Evolutionary conservation across 2,888 invertebrate species (phyloP), one percentile per base, ranked within the genome.

Genomic region (Agriopis leucophaearia): DNA sequence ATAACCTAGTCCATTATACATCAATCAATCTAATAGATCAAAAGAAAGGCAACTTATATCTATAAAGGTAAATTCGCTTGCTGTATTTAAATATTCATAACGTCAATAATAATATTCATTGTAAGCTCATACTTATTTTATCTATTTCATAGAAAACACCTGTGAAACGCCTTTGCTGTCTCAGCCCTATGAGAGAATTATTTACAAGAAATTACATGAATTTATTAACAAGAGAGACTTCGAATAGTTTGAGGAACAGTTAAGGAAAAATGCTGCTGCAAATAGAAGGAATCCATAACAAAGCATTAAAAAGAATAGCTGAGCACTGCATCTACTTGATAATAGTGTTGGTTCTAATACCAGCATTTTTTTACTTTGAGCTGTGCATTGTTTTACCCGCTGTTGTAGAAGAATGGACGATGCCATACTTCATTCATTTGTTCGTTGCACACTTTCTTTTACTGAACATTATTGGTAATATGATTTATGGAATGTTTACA

Each of bases 381-480:
- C 82, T 98, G 15, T 96, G 96, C 82, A 83, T 97, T 42, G 97
- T 98, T 5, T 82, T 98, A 71, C 97, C 98, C 2, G 91, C 94
- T 66, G 91, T 97, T 56, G 95, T 96, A 81, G 88, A 91, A 74
- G 84, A 88, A 74, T 95, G 95, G 85, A 94, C 94, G 87, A 8
- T 88, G 83, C 78, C 95, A 93, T 89, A 94, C 88, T 48, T 88
- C 95, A 57, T 96, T 96, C 85, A 95, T 95, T 81, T 80, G 56
- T 67, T 94, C 16, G 88, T 94, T 74, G 96, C 96, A 50, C 93
- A 95, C 47, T 97, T 97, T 84, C 87, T 98, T 0, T 89, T 98
- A 78, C 87, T 96, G 50, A 98, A 98, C 83, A 93, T 98, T 38
- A 94, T 97, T 57, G 96, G 96, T 0, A 98, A 98, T 83, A 95